Percentiles rank a stretch among this genome's conserved stretches.
phyloP scores from a whole-genome alignment of 2,113 vertebrate genomes.

The Gambusia affinis region DNA sequence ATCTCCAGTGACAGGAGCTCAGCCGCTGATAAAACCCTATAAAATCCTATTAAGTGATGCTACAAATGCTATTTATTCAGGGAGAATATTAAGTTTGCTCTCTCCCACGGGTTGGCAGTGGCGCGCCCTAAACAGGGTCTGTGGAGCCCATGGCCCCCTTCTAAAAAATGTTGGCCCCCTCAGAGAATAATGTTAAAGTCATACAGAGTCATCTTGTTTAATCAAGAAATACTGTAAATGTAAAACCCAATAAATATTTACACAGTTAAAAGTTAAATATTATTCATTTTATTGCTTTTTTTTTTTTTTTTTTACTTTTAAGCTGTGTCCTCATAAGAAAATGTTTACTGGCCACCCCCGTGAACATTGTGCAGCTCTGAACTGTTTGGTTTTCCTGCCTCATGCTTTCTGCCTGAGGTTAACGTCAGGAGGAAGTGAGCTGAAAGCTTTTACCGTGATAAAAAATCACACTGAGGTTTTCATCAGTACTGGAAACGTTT shows the following conservation, averaged over 20 bases:
- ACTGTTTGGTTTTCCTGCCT: background rate
- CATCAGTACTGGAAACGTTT: conserved; percentile 27
- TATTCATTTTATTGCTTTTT: too few species aligned
- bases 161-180: too few species aligned
- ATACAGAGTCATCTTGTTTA: too few species aligned
- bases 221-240: too few species aligned
- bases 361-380: background rate
- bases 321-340: too few species aligned
- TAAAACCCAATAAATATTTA: too few species aligned
- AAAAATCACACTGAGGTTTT: conserved; percentile 30
- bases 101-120: background rate
- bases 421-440: conserved; percentile 36
- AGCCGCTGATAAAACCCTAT: conserved; percentile 10
- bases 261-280: too few species aligned
- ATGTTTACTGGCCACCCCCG: too few species aligned
- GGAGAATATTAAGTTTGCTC: conserved; percentile 6
- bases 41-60: conserved; percentile 37
- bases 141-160: too few species aligned
- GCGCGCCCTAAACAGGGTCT: too few species aligned
- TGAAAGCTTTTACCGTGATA: conserved; percentile 41
- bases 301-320: too few species aligned
- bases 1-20: background rate
- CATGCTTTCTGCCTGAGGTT: background rate
- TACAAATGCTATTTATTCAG: conserved; percentile 6
- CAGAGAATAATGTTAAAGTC: too few species aligned